Evolutionary conservation across 1,140 invertebrate species (phyloP).

Genomic region (Diachasmimorpha longicaudata): DNA sequence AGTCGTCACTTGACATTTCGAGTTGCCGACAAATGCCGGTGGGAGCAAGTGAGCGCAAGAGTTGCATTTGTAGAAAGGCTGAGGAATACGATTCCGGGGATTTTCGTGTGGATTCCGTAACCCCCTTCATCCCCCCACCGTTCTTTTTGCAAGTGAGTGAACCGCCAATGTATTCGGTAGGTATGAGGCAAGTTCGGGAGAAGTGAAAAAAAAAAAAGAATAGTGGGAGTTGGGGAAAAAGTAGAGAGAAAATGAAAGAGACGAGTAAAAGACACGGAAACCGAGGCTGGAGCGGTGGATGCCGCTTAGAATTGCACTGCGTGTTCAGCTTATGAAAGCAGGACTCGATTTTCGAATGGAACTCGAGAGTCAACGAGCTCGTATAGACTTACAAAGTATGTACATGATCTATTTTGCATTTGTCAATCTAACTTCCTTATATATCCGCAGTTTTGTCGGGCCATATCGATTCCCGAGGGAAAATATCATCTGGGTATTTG

Average conservation of each 20-base stretch:
- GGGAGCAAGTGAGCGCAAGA: constrained; percentile 8
- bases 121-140: not conserved
- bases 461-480: not conserved
- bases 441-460: constrained; percentile 3
- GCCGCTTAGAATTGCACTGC: constrained; percentile 11
- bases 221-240: not conserved
- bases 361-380: constrained; percentile 15
- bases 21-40: constrained; percentile 13
- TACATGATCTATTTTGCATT: constrained; percentile 11
- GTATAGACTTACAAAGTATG: not conserved
- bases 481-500: not conserved
- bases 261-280: not conserved
- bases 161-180: constrained; percentile 26
- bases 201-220: not conserved
- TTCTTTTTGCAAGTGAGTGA: constrained; percentile 31
- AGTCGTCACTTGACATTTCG: constrained; percentile 22
- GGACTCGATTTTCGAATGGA: not conserved
- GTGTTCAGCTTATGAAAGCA: constrained; percentile 19
- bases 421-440: not conserved
- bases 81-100: constrained; percentile 30
- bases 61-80: constrained; percentile 29
- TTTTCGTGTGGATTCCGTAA: constrained; percentile 27
- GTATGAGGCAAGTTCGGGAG: constrained; percentile 4
- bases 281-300: not conserved
- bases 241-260: constrained; percentile 11